Evolutionary conservation across 1,140 invertebrate genomes (phyloP), one percentile per base, ranked within the genome.

Genomic region (silkworm (Bombyx mori)): DNA sequence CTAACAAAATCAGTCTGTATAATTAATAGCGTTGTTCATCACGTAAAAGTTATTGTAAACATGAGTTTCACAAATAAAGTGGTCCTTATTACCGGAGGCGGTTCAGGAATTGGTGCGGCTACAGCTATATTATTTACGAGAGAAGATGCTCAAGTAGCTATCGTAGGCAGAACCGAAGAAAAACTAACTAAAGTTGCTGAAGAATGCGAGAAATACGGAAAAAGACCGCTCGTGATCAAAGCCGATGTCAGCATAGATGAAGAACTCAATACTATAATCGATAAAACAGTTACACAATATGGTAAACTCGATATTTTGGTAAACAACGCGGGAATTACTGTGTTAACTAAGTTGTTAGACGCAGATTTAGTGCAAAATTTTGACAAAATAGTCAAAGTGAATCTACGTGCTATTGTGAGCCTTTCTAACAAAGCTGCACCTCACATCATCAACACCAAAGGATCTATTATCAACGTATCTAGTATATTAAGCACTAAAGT

Each of bases 391-490:
- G 91, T 95, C 66, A 91, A 95, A 93, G 75, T 90, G 44, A 95
- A 69, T 50, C 7, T 66, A 9, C 49, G 69, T 26, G 42, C 61
- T 8, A 35, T 59, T n/a, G 54, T 63, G 7, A 50, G 60, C 18
- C 47, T 68, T 2, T 65, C 65, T 0, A 43, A 43, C 18, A 45
- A 56, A 44, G 57, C 65, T 49, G 56, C 42, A 5, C 62, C 68
- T 8, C 35, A 65, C 42, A 35, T 68, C 1, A 35, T 58, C 7
- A 49, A 65, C 56, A 61, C 62, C 44, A 92, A 93, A 76, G 93
- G 93, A 9, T 91, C 90, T 59, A 91, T 94, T 65, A 90, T 95
- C 1, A 95, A 95, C 80, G 90, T 95, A 6, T 94, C 93, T 3
- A 94, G 93, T 56, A 48, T 56, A 44, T n/a, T 43, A 12, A 45